phyloP scores from a whole-genome alignment of 2,888 invertebrate genomes.

The Drosophila emarginata region DNA sequence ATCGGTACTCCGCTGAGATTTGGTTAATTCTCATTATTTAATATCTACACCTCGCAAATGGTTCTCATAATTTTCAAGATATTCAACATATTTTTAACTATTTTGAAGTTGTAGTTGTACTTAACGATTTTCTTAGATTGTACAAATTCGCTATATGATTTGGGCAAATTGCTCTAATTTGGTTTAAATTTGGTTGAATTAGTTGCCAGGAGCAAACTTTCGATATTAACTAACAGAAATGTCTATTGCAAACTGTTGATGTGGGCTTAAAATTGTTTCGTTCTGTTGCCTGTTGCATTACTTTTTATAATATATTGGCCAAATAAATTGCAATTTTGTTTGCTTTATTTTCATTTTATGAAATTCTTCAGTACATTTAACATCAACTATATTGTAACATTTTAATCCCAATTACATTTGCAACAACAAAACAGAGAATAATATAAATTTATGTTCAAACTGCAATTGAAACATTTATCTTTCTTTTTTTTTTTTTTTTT shows the following conservation, averaged over 20 bases:
- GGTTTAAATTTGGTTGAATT: too few relatives aligned
- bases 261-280: too few relatives aligned
- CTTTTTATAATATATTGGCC: background rate
- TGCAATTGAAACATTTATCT: background rate
- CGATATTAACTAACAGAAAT: background rate
- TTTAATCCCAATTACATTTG: constrained; percentile 9
- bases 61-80: too few relatives aligned
- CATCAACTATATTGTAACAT: constrained; percentile 27
- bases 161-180: too few relatives aligned
- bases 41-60: background rate
- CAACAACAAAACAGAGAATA: background rate
- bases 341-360: background rate
- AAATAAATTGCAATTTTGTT: background rate
- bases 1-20: too few relatives aligned
- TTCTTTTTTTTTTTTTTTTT: background rate
- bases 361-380: constrained; percentile 26
- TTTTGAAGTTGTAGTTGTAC: too few relatives aligned
- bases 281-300: too few relatives aligned
- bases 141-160: too few relatives aligned
- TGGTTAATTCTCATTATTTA: background rate
- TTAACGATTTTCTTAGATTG: too few relatives aligned
- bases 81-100: too few relatives aligned
- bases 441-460: background rate
- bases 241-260: background rate
- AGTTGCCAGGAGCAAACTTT: too few relatives aligned